A percentile compares a stretch with the other conserved stretches of the same genome.
Evolutionary conservation across 2,888 invertebrate genomes (phyloP).

Genomic region (Adela reaumurella): DNA sequence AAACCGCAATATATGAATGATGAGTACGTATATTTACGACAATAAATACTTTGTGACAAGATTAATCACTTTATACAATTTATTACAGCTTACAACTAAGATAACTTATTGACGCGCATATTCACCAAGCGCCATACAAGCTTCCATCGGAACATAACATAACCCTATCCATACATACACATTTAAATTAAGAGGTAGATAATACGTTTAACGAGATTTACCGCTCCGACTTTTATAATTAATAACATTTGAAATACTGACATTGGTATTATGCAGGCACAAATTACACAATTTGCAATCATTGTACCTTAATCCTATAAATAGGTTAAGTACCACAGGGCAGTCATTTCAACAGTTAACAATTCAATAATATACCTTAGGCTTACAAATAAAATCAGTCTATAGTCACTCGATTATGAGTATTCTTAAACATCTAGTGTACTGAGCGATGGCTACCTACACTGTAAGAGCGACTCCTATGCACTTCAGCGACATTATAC

Average conservation of each 20-base stretch:
- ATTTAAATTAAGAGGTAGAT: constrained; percentile 46
- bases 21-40: constrained; percentile 16
- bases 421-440: constrained; percentile 31
- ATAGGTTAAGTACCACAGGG: constrained; percentile 6
- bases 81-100: constrained; percentile 12
- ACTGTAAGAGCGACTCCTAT: too few species aligned
- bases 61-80: constrained; percentile 49
- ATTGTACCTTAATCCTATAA: neutral
- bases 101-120: constrained; percentile 5
- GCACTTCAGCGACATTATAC: too few species aligned
- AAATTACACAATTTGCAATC: neutral
- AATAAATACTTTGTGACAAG: constrained; percentile 55
- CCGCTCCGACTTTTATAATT: neutral
- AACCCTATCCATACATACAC: constrained; percentile 26
- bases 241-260: constrained; percentile 32
- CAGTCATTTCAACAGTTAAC: constrained; percentile 7
- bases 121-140: constrained; percentile 5
- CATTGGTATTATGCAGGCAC: constrained; percentile 25
- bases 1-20: neutral
- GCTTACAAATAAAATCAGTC: constrained; percentile 51
- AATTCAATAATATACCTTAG: constrained; percentile 20
- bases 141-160: constrained; percentile 3
- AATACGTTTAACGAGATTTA: constrained; percentile 40
- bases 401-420: constrained; percentile 42
- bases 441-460: constrained; percentile 22